Percentiles rank a stretch among this genome's conserved stretches.
Evolutionary conservation across 2,797 vertebrate species (phyloP).

Genomic region (Pangasius macronema): DNA sequence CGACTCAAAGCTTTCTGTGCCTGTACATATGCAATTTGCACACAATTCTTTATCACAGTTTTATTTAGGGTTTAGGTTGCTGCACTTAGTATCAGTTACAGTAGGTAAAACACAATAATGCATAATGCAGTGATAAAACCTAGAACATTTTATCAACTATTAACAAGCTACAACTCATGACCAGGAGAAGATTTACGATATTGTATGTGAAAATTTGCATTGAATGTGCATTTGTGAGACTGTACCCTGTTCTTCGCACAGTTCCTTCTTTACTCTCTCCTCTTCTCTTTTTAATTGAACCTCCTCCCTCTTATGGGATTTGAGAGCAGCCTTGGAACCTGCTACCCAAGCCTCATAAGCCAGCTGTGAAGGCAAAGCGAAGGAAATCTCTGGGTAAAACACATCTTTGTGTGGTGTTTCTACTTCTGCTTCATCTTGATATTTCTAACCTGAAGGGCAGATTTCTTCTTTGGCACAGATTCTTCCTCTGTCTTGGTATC

Average conservation of each 20-base stretch:
- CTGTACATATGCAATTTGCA: slow-evolving; percentile 55
- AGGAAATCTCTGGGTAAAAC: background rate
- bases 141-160: background rate
- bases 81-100: background rate
- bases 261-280: slow-evolving; percentile 63
- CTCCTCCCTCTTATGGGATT: slow-evolving; percentile 72
- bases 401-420: background rate
- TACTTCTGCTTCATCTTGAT: background rate
- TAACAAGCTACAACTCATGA: background rate
- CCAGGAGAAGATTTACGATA: background rate
- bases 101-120: background rate
- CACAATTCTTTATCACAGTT: background rate
- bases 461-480: slow-evolving; percentile 68
- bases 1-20: slow-evolving; percentile 67
- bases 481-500: slow-evolving; percentile 66
- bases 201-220: background rate
- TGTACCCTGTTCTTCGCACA: slow-evolving; percentile 64
- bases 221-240: background rate
- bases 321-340: slow-evolving; percentile 72
- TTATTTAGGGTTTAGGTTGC: background rate
- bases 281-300: slow-evolving; percentile 62
- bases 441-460: slow-evolving; percentile 75
- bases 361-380: slow-evolving; percentile 63
- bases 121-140: background rate
- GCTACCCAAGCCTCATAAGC: slow-evolving; percentile 77